These are phyloP conservation scores for Fratercula arctica DNA, from an alignment of 2,797 vertebrate species.

Conservation along the genomic window DNA sequence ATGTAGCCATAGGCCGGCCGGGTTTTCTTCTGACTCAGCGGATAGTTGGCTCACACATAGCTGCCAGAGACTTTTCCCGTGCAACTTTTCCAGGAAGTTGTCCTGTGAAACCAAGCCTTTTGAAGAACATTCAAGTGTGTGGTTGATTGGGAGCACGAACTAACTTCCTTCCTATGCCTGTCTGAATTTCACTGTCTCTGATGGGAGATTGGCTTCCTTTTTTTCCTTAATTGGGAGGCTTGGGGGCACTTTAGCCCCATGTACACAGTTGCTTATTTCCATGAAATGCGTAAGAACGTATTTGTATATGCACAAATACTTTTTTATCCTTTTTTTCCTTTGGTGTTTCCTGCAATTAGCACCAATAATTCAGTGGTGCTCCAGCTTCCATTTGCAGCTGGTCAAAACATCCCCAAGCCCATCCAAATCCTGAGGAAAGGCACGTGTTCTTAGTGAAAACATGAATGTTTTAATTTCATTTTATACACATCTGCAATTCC, in stretches of 20 bases:
- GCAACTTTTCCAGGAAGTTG: not conserved
- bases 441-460: not conserved
- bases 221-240: not conserved
- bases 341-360: not conserved
- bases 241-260: not conserved
- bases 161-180: not conserved
- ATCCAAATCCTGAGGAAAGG: not conserved
- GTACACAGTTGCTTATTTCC: not conserved
- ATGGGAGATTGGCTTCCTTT: not conserved
- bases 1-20: not conserved
- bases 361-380: not conserved
- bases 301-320: not conserved
- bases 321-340: not conserved
- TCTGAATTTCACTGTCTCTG: not conserved
- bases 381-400: not conserved
- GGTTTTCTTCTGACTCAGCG: not conserved
- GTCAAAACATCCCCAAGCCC: not conserved
- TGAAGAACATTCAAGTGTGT: not conserved
- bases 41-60: accelerated
- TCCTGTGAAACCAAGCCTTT: not conserved
- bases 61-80: not conserved
- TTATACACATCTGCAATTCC: not conserved
- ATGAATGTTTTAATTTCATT: not conserved
- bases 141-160: not conserved
- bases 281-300: not conserved